phyloP scores from a whole-genome alignment of 2,113 vertebrate species.

The Spea multiplicata region DNA sequence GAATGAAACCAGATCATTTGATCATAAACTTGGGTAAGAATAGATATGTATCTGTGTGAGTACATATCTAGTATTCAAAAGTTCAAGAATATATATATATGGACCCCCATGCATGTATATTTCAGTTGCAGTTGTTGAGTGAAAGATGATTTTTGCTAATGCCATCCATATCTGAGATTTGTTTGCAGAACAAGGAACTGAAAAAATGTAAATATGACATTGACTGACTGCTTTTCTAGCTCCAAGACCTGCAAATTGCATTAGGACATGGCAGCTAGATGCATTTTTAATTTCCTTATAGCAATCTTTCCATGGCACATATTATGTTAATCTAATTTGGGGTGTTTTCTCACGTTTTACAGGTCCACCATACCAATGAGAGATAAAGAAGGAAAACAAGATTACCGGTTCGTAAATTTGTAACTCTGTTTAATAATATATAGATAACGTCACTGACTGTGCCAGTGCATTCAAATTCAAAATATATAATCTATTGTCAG shows the following conservation, averaged over 20 bases:
- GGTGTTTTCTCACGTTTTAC: constrained; percentile 10
- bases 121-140: no score
- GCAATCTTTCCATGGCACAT: not conserved
- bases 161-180: no score
- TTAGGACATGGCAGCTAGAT: not conserved
- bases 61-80: no score
- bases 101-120: no score
- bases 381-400: constrained; percentile 96
- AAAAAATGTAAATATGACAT: no score
- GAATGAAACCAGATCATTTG: constrained; percentile 92
- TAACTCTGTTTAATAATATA: constrained; percentile 7
- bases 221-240: no score
- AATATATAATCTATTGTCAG: not conserved
- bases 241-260: no score
- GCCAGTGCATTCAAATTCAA: not conserved
- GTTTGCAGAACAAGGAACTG: no score
- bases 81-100: no score
- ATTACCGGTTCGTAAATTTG: constrained; percentile 80
- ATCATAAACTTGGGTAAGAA: constrained; percentile 89
- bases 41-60: not conserved
- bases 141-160: no score
- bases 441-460: not conserved
- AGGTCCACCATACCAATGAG: constrained; percentile 89
- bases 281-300: not conserved
- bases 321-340: constrained; percentile 23